These are phyloP conservation scores for Hassar affinis DNA, from an alignment of 2,113 vertebrate species.

Conservation along the genomic window DNA sequence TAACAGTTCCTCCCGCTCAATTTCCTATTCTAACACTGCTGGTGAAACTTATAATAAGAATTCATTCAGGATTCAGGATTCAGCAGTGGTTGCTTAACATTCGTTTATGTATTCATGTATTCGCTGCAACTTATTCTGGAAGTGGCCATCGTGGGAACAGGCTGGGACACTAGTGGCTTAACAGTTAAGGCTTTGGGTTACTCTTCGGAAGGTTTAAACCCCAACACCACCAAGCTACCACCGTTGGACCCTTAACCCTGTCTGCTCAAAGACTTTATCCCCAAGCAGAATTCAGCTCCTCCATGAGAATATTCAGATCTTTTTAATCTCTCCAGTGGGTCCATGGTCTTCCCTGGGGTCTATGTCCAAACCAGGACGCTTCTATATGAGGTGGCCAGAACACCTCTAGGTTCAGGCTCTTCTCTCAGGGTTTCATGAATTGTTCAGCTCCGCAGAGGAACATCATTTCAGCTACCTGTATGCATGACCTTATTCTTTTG, in stretches of 20 bases:
- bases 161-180: background rate
- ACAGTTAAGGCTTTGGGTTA: too few relatives aligned
- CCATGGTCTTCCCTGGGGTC: background rate
- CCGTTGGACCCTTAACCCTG: too few relatives aligned
- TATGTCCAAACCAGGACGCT: background rate
- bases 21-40: background rate
- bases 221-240: too few relatives aligned
- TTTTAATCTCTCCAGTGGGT: background rate
- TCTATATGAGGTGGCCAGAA: background rate
- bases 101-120: background rate
- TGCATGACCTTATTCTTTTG: background rate
- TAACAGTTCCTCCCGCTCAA: background rate
- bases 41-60: too few relatives aligned
- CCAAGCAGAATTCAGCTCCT: background rate
- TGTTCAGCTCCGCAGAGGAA: background rate
- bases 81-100: background rate
- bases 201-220: too few relatives aligned
- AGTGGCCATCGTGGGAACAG: background rate
- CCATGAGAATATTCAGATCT: background rate
- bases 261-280: background rate
- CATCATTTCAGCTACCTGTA: background rate
- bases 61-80: background rate
- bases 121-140: background rate
- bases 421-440: background rate
- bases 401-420: background rate